Evolutionary conservation across 2,888 invertebrate species (phyloP), one percentile per base, ranked within the genome.

Genomic region (Subacronicta megacephala): DNA sequence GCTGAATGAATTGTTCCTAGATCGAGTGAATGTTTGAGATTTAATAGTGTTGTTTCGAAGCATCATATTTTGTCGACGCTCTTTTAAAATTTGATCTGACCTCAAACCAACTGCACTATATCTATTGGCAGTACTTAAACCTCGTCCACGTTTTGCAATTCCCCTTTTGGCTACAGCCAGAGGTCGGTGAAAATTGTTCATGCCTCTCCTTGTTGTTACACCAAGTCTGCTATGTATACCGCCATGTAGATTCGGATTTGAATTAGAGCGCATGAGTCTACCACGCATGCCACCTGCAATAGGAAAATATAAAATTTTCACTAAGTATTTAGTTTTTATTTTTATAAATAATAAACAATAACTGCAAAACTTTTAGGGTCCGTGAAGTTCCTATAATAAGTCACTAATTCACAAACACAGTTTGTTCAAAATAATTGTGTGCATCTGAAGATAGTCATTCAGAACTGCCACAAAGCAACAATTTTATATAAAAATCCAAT

Each of bases 21-120:
- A 94, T 7, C 94, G 81, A 41, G 91, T 94, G 52, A 94, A 94
- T 35, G 94, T 94, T 75, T 93, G 94, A 6, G 94, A 89, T 72
- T 77, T 88, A 47, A 94, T 94, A 1, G 90, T 72, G 64, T 89
- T 88, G 51, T 89, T 90, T 9, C 87, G 82, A 10, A 75, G 63
- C 9, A 83, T 64, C 63, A 85, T 67, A 62, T 90, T 85, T 62
- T 89, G 85, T 36, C 84, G 81, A 64, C 88, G 89, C 53, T 93
- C 88, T 64, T 87, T 85, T 4, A 94, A 70, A 42, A 94, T 94
- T 75, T 90, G 90, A 73, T 94, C 94, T 53, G 94, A 94, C 79
- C 94, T 84, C 43, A 94, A 78, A 26, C 94, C 94, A 2, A 93
- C 84, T 64, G 83, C 81, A 69, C 90, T 93, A 53, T 87, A 93